phyloP scores from a whole-genome alignment of 2,113 vertebrate species.

The Tinamus guttatus region DNA sequence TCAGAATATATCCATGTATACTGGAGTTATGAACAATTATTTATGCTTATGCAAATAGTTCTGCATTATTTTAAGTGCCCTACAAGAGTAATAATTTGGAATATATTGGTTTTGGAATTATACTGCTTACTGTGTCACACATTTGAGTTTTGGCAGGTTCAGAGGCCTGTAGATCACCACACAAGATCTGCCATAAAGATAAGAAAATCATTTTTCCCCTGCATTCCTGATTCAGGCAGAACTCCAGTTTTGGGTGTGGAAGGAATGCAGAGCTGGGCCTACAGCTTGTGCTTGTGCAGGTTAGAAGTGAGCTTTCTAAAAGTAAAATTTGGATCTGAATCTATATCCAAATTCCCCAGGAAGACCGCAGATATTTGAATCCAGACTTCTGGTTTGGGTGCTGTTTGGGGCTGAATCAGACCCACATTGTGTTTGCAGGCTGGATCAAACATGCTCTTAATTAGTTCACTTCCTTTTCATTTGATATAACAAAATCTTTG shows the following conservation, averaged over 20 bases:
- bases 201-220: neutral
- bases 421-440: neutral
- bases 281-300: neutral
- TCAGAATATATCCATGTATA: neutral
- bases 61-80: neutral
- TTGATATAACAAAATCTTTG: neutral
- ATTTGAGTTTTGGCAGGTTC: neutral
- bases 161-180: constrained; percentile 5
- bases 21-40: neutral
- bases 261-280: constrained; percentile 36
- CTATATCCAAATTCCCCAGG: neutral
- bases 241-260: constrained; percentile 26
- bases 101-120: neutral
- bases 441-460: neutral
- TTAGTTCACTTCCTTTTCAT: neutral
- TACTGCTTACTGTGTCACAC: neutral
- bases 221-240: constrained; percentile 30
- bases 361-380: neutral
- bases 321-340: neutral
- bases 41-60: neutral
- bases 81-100: neutral
- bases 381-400: neutral
- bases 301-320: neutral
- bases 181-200: constrained; percentile 30
- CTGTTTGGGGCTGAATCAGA: neutral